A percentile compares a stretch with the other conserved stretches of the same genome.
Evolutionary conservation across 53 echinoderm and acorn worm species (phyloP).

Genomic region (Temnopleurus reevesii): DNA sequence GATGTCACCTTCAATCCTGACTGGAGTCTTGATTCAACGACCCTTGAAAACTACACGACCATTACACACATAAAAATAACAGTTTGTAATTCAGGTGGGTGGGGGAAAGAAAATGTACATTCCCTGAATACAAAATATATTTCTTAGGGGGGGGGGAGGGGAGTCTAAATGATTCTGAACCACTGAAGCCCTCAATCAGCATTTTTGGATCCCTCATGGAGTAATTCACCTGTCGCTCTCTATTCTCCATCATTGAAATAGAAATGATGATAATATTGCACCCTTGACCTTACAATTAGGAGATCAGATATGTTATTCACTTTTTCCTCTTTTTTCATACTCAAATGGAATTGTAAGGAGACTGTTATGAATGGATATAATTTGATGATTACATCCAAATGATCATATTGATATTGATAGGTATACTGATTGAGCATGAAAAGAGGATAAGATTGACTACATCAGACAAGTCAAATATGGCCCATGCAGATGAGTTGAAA

Average conservation of each 20-base stretch:
- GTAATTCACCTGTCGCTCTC: not conserved
- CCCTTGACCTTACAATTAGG: not conserved
- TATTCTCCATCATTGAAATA: not conserved
- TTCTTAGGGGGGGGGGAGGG: not conserved
- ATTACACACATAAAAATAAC: not conserved
- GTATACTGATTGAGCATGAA: not conserved
- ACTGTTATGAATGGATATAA: not conserved
- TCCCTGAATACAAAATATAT: not conserved
- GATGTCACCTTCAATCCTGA: not conserved
- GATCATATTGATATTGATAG: not conserved
- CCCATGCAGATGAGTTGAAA: not conserved
- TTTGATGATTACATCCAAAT: not conserved
- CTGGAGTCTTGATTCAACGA: not conserved
- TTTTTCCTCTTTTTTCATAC: not conserved
- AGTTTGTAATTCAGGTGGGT: not conserved
- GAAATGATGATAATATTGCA: not conserved
- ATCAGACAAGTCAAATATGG: not conserved
- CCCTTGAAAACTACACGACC: conserved; percentile 8
- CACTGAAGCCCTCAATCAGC: not conserved
- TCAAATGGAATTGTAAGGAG: not conserved
- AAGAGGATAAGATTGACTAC: too few species aligned
- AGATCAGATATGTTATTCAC: not conserved
- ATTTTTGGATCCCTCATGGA: not conserved
- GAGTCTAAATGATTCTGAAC: not conserved
- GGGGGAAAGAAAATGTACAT: not conserved